phyloP scores from a whole-genome alignment of 2,113 vertebrate species.

The Platichthys flesus region DNA sequence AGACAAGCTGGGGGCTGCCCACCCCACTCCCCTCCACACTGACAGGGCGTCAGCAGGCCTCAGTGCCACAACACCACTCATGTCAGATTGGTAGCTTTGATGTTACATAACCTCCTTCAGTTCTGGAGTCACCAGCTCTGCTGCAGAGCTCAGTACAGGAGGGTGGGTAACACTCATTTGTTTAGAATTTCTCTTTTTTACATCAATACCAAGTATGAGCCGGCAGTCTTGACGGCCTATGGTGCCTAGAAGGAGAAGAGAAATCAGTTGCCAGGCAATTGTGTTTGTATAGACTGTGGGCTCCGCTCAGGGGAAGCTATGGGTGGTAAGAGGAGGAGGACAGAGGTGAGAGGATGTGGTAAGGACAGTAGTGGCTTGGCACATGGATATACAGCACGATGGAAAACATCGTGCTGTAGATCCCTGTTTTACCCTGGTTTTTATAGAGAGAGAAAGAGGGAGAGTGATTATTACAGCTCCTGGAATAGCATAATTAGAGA shows the following conservation, averaged over 20 bases:
- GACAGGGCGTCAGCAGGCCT: slow-evolving; percentile 45
- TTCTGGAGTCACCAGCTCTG: slow-evolving; percentile 28
- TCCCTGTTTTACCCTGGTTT: slow-evolving; percentile 29
- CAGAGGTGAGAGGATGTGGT: slow-evolving; percentile 72
- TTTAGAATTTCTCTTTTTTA: slow-evolving; percentile 63
- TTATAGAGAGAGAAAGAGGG: slow-evolving; percentile 68
- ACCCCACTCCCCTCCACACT: background rate
- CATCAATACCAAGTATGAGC: slow-evolving; percentile 41
- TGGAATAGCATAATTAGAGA: slow-evolving; percentile 79
- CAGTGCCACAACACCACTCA: slow-evolving; percentile 25
- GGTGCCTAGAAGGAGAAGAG: background rate
- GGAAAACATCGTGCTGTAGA: slow-evolving; percentile 33
- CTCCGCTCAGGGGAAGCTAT: slow-evolving; percentile 42
- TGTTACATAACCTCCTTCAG: slow-evolving; percentile 59
- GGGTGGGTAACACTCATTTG: slow-evolving; percentile 31
- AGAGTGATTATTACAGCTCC: slow-evolving; percentile 74
- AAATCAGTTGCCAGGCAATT: slow-evolving; percentile 57
- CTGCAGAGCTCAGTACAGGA: too few species aligned
- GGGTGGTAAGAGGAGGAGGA: slow-evolving; percentile 58
- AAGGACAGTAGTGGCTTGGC: slow-evolving; percentile 70
- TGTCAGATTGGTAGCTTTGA: slow-evolving; percentile 25
- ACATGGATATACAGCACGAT: too few species aligned
- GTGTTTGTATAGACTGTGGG: slow-evolving; percentile 63
- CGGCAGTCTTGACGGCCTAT: too few species aligned
- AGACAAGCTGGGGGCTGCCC: background rate